Evolutionary conservation across 1,140 invertebrate species (phyloP), one percentile per base, ranked within the genome.

Genomic region (Scaptomyza montana): DNA sequence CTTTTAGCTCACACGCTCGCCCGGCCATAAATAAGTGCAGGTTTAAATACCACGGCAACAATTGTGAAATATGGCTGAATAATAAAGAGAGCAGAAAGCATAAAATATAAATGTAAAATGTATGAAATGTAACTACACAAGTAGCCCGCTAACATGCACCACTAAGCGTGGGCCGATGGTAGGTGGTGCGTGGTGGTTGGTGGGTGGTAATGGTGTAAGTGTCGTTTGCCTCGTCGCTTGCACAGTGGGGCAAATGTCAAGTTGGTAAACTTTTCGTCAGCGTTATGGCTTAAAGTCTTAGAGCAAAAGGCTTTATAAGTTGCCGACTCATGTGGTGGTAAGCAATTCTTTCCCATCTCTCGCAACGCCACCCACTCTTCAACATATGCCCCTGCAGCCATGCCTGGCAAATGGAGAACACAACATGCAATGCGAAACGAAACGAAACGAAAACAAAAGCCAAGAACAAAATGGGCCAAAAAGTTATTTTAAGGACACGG

Each of bases 11-110:
- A 71, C 53, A 78, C 74, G 64, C 78, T 71, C 70, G 77, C 82
- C 78, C 66, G 84, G 71, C 65, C 84, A 84, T 87, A 87, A 87
- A 87, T 87, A 89, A 87, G 82, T 87, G 84, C 84, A 82, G 84
- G 82, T 87, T 89, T 87, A 87, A 87, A 86, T 86, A 86, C 81
- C 82, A 81, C 81, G 81, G 82, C 82, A 87, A 78, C 82, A 86
- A 86, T 86, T 87, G 82, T 87, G 74, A 86, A 87, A 87, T 89
- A 87, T 84, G 84, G 84, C 84, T 84, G 84, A 87, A 87, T 87
- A 87, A 87, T 87, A 87, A 79, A 89, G 84, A 89, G 82, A 74
- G 51, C 82, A 71, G 74, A 66, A 70, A 78, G 61, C 72, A 78
- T 69, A 57, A 60, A 55, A 76, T 49, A 46, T 19, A 50, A 57